Conservation (phyloP, 1,140 invertebrate species). For the Stegodyphus dumicola region DNA sequence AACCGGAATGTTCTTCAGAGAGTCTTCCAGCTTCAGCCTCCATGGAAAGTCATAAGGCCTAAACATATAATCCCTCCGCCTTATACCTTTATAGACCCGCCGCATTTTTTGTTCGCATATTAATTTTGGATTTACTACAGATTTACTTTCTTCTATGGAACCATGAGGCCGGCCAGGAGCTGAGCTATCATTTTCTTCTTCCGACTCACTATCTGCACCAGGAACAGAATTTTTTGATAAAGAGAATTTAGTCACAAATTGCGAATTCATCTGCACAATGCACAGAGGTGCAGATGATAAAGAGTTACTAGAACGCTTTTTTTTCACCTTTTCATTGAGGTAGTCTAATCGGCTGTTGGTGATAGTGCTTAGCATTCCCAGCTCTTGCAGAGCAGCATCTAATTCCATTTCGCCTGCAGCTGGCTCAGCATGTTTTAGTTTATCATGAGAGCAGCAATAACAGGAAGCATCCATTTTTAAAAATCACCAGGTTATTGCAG, state of each 20-base stretch:
- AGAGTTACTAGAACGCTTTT: conserved; percentile 9
- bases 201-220: conserved; percentile 5
- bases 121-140: too few species aligned
- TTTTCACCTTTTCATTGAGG: conserved; percentile 16
- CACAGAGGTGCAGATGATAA: conserved; percentile 2
- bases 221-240: conserved; percentile 13
- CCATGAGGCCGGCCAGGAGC: not conserved
- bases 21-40: not conserved
- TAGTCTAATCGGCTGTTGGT: conserved; percentile 23
- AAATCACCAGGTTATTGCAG: not conserved
- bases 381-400: conserved; percentile 38
- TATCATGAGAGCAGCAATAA: conserved; percentile 12
- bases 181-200: conserved; percentile 1
- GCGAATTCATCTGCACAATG: conserved; percentile 37
- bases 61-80: not conserved
- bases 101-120: not conserved
- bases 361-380: conserved; percentile 39
- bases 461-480: conserved; percentile 4
- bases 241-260: conserved; percentile 41
- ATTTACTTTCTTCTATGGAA: too few species aligned
- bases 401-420: conserved; percentile 20
- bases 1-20: not conserved
- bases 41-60: conserved; percentile 31
- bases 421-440: not conserved
- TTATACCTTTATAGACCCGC: not conserved